Conservation (phyloP, 1,140 invertebrate genomes). For the Philotrypesis tridentata region DNA sequence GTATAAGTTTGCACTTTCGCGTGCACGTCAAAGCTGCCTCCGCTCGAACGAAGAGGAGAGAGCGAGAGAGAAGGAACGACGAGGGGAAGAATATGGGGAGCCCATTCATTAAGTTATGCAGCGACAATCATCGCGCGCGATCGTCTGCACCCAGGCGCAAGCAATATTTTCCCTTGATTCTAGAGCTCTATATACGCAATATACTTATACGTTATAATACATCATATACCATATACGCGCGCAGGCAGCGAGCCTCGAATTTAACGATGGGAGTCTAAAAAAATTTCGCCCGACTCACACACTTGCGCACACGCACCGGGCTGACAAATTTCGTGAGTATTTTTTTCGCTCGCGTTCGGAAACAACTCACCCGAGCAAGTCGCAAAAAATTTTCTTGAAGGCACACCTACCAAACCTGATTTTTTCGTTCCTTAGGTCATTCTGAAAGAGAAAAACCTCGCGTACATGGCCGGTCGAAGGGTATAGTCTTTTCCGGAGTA, state of each 20-base stretch:
- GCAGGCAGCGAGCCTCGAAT: not conserved
- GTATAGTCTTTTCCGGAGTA: too few species aligned
- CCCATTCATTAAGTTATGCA: slow-evolving; percentile 49
- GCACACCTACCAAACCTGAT: too few species aligned
- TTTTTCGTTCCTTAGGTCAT: too few species aligned
- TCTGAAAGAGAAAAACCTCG: too few species aligned
- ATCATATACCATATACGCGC: not conserved
- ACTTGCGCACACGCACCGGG: too few species aligned
- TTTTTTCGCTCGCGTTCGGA: too few species aligned
- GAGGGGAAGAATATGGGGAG: slow-evolving; percentile 43
- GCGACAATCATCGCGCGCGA: slow-evolving; percentile 46
- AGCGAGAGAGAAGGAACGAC: not conserved
- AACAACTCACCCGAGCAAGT: too few species aligned
- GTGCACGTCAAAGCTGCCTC: not conserved
- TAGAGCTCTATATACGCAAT: not conserved
- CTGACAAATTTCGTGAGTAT: not conserved
- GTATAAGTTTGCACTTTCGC: slow-evolving; percentile 33
- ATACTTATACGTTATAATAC: too few species aligned
- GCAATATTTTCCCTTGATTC: not conserved
- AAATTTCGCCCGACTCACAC: not conserved
- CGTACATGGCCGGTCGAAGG: too few species aligned
- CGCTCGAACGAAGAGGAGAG: slow-evolving; percentile 7
- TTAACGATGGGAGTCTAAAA: slow-evolving; percentile 35
- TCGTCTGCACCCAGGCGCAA: slow-evolving; percentile 23
- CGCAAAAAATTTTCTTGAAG: too few species aligned